Evolutionary conservation across 2,797 vertebrate genomes (phyloP).

Genomic region (Scomberomorus guttatus): DNA sequence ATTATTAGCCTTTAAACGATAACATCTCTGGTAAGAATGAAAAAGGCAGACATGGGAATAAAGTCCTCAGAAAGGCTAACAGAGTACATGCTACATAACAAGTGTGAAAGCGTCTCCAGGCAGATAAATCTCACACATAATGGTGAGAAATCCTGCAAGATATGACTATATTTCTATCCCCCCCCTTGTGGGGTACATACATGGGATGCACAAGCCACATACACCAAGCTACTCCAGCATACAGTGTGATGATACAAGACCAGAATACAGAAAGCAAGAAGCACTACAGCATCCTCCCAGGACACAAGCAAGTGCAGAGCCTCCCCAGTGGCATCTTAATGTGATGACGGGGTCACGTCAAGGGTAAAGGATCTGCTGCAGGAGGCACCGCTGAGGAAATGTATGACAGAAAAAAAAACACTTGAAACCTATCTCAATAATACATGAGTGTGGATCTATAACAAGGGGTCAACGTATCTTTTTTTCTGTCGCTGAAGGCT

Average conservation of each 20-base stretch:
- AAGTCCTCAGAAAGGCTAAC: neutral
- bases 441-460: slow-evolving; percentile 20
- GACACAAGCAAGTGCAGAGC: slow-evolving; percentile 21
- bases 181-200: neutral
- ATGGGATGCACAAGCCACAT: neutral
- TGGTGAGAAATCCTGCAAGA: neutral
- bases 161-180: neutral
- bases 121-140: slow-evolving; percentile 14
- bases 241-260: neutral
- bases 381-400: slow-evolving; percentile 36
- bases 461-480: neutral
- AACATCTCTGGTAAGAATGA: neutral
- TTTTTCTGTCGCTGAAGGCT: slow-evolving; percentile 6
- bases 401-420: slow-evolving; percentile 35
- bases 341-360: slow-evolving; percentile 58
- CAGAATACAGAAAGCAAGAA: slow-evolving; percentile 5
- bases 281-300: slow-evolving; percentile 20
- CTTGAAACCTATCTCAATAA: slow-evolving; percentile 45
- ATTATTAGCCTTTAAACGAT: neutral
- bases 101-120: neutral
- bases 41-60: neutral
- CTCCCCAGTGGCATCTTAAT: slow-evolving; percentile 63
- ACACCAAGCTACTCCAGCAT: neutral
- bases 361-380: slow-evolving; percentile 57
- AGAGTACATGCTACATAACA: neutral